Conservation (phyloP, 2,797 vertebrate species). For the Mormyrus hasselquistii region DNA sequence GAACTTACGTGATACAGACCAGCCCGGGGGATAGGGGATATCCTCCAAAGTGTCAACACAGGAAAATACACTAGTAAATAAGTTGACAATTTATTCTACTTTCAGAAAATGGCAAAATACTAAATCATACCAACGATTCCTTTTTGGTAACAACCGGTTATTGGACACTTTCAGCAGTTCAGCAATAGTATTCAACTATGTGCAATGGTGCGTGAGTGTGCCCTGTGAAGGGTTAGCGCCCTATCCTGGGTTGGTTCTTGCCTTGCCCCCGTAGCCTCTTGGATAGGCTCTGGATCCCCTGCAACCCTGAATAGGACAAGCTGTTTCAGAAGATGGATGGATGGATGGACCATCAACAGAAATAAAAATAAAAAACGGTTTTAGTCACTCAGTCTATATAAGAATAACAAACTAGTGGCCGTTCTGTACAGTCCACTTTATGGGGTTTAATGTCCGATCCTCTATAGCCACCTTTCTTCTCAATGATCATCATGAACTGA, state of each 20-base stretch:
- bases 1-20: neutral
- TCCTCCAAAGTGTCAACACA: neutral
- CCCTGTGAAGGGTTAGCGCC: neutral
- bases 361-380: neutral
- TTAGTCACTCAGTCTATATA: neutral
- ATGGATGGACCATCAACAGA: neutral
- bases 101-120: neutral
- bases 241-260: neutral
- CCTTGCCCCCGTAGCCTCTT: neutral
- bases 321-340: neutral
- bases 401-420: neutral
- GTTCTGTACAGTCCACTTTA: neutral
- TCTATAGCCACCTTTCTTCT: neutral
- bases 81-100: neutral
- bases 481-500: neutral
- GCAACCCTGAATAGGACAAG: neutral
- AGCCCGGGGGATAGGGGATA: neutral
- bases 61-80: neutral
- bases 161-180: neutral
- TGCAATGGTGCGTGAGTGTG: neutral
- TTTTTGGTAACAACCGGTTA: neutral
- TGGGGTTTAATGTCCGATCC: neutral
- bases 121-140: neutral
- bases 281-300: neutral
- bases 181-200: neutral